Evolutionary conservation across 2,888 invertebrate genomes (phyloP), one percentile per base, ranked within the genome.

Genomic region (Dryobota labecula): DNA sequence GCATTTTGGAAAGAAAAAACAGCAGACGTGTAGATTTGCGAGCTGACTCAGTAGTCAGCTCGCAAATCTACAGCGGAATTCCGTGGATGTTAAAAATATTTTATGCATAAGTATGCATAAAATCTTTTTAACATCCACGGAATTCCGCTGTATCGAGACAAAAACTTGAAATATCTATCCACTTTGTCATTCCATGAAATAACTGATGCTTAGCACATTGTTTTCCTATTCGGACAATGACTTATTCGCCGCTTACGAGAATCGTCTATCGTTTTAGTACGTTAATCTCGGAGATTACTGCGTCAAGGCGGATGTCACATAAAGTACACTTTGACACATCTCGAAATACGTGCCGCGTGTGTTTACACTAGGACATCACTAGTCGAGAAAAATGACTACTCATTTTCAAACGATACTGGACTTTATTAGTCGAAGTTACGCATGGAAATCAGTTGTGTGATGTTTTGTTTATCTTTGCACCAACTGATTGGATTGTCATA

Each of bases 281-380:
- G 85, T 83, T 94, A 93, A 94, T 92, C 94, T 90, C 78, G 8
- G 60, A 91, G 94, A 94, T 95, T 95, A 95, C 89, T 83, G 86
- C 91, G 91, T 95, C 94, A 92, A 87, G 89, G 86, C 86, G 85
- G 76, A 85, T 90, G 93, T 92, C 92, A 89, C 63, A 84, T 87
- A 87, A 91, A 91, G 90, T 87, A 90, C 87, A 90, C 90, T 92
- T 91, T 92, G 94, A 94, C 94, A 93, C 87, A 85, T 91, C 87
- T 88, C 82, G 88, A 88, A 86, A 91, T 92, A 92, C 92, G 93
- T 91, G 91, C 87, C 89, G 83, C 73, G 79, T 86, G 76, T 94
- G 92, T 94, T 94, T 95, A 92, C 88, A 85, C 89, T 90, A 83
- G 88, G 76, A 87, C 89, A 89, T 89, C 91, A 90, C 90, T 90